Base-by-base conservation (phyloP, 1,140 invertebrate genomes). In the Drosophila funebris region DNA sequence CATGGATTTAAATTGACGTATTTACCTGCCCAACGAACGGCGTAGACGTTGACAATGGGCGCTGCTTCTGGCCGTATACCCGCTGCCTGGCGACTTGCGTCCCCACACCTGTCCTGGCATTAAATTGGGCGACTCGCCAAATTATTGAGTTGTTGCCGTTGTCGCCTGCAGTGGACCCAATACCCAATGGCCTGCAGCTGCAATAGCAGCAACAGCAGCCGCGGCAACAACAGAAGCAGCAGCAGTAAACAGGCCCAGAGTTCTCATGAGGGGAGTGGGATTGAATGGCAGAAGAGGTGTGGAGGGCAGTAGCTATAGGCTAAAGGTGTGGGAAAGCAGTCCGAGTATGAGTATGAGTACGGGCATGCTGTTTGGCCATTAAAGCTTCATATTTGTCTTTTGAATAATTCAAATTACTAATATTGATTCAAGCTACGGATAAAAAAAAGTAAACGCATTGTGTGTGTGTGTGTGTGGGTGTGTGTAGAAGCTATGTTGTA, bases 371-470 rank as follows among this genome's bases (percentile, higher is more conserved):
- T 91, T 91, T 91, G 90, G 83, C 90, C 90, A 91, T 91, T 91
- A 91, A 91, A 91, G 90, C 90, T 91, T 91, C 90, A 91, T 91
- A 90, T 91, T 91, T 91, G 90, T 90, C 90, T 90, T 89, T 64
- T 91, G 90, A 91, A 91, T 91, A 90, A 91, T 91, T 91, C 90
- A 91, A 91, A 91, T 91, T 91, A 91, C 90, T 91, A 91, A 91
- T 91, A 91, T 91, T 91, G 90, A 91, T 91, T 89, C 78, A 76
- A 78, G 77, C 78, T 62, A 89, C 76, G 78, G 78, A 53, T 62
- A 88, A 88, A 88, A 88, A 88, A 88, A 88, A 68, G 79, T 71
- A 29, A 88, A 83, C 78, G 83, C 83, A 85, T 81, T 85, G 74
- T 72, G 33, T 66, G 31, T 31, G 29, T 53, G 29, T 52, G 27